phyloP scores from a whole-genome alignment of 2,113 vertebrate genomes.

The Forbesichthys papilliferus region DNA sequence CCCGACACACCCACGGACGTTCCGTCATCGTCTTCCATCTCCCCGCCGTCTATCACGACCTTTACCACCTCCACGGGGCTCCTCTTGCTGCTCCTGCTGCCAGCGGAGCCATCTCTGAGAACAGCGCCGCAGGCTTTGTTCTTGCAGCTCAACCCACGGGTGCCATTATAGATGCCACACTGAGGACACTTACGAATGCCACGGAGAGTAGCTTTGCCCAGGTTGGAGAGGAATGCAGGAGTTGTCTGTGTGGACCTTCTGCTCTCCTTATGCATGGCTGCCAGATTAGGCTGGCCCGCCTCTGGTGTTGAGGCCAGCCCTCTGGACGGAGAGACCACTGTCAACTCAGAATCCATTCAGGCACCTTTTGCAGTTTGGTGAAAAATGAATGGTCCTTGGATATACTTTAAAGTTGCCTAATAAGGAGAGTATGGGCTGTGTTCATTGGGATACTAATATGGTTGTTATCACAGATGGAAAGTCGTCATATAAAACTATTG shows the following conservation, averaged over 20 bases:
- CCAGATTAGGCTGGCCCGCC: constrained; percentile 24
- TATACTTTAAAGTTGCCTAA: background rate
- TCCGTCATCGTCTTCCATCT: constrained; percentile 5
- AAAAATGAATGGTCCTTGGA: background rate
- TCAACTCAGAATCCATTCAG: constrained; percentile 55
- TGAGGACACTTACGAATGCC: constrained; percentile 89
- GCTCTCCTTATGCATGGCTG: constrained; percentile 55
- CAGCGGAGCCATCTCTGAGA: constrained; percentile 74
- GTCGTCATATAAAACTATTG: too few species aligned
- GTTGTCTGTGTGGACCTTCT: constrained; percentile 67
- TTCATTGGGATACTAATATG: too few species aligned
- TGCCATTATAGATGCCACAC: constrained; percentile 92
- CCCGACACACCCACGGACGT: constrained; percentile 13
- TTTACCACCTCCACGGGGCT: constrained; percentile 78
- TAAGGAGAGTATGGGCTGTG: background rate
- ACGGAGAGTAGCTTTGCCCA: constrained; percentile 88
- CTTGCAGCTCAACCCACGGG: constrained; percentile 92
- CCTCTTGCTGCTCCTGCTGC: constrained; percentile 49
- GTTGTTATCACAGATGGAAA: too few species aligned
- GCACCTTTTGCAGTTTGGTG: constrained; percentile 4
- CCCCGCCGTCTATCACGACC: constrained; percentile 77
- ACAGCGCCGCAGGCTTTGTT: constrained; percentile 88
- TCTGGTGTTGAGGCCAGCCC: constrained; percentile 14
- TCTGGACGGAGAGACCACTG: constrained; percentile 25
- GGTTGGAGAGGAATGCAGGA: constrained; percentile 86